A percentile compares a stretch with the other conserved stretches of the same genome.
phyloP scores from a whole-genome alignment of 92 coral and sea anemone genomes.

The Umimayanthus chanpuru region DNA sequence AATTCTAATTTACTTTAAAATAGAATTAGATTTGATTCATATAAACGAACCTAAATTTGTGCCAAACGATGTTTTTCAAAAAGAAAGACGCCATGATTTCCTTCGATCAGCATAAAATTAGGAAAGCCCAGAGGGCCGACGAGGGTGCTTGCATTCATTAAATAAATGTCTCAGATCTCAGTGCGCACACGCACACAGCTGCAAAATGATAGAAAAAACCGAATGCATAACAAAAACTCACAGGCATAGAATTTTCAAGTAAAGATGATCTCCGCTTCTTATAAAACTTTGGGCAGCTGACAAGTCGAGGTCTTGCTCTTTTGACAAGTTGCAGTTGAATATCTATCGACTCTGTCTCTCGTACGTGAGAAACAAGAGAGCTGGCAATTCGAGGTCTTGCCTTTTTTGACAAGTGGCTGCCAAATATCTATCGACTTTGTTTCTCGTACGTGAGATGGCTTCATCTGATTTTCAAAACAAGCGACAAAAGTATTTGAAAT shows the following conservation, averaged over 20 bases:
- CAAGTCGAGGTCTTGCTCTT: no score
- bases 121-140: no score
- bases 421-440: not conserved
- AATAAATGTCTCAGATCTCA: no score
- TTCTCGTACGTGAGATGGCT: not conserved
- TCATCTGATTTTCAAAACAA: not conserved
- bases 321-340: not conserved
- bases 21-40: no score
- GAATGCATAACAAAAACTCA: no score
- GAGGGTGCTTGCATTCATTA: not conserved
- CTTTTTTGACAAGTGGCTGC: not conserved
- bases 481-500: no score
- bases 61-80: not conserved
- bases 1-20: not conserved
- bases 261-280: no score
- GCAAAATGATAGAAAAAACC: not conserved
- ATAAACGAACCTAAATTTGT: not conserved
- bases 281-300: not conserved
- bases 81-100: not conserved
- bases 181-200: not conserved
- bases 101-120: not conserved
- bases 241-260: not conserved
- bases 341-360: not conserved
- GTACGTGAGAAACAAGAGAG: not conserved
- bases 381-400: not conserved